Conservation (phyloP, 2,113 vertebrate genomes). For the Corydoras sp. region DNA sequence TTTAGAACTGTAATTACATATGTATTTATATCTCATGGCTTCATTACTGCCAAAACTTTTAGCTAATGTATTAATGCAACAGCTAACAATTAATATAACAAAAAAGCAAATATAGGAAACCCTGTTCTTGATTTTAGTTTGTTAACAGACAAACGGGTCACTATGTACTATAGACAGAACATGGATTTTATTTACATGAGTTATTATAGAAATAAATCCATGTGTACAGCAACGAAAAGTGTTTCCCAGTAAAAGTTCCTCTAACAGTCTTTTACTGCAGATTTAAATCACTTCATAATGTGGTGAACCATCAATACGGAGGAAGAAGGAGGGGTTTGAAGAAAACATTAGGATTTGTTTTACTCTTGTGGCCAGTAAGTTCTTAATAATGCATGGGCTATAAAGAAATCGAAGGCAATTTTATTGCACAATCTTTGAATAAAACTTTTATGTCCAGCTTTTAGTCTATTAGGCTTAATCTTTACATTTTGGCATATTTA, state of each 20-base stretch:
- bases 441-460: slow-evolving; percentile 36
- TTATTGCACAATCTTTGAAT: slow-evolving; percentile 30
- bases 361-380: slow-evolving; percentile 13
- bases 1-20: too few relatives aligned
- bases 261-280: neutral
- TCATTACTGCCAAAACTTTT: too few relatives aligned
- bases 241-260: neutral
- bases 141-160: too few relatives aligned
- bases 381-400: slow-evolving; percentile 36
- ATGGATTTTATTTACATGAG: neutral
- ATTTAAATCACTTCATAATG: slow-evolving; percentile 9
- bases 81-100: too few relatives aligned
- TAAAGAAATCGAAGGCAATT: slow-evolving; percentile 34
- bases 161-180: neutral
- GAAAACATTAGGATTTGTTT: slow-evolving; percentile 29
- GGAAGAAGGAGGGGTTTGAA: neutral
- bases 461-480: neutral
- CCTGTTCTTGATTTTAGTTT: too few relatives aligned
- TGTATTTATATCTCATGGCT: too few relatives aligned
- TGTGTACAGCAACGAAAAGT: neutral
- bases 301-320: slow-evolving; percentile 11
- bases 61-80: too few relatives aligned
- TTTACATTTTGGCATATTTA: slow-evolving; percentile 3
- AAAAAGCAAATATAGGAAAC: too few relatives aligned
- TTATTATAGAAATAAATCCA: neutral